Base-by-base conservation (phyloP, 2,113 vertebrate genomes). In the Oophaga pumilio region DNA sequence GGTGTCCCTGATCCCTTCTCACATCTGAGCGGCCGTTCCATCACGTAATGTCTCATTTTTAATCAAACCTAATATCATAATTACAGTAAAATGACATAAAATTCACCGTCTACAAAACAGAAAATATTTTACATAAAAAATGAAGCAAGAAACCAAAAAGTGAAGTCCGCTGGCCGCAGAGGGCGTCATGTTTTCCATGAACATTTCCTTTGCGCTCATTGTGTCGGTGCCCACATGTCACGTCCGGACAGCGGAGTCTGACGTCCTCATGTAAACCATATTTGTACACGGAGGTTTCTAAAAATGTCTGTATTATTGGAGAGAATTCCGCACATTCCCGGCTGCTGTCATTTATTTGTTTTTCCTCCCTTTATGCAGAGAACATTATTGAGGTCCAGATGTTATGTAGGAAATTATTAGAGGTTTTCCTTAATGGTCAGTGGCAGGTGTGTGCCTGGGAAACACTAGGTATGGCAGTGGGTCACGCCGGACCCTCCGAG, bases 271-370 rank as follows among this genome's bases (percentile, higher is more conserved):
- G 20, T 62, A 62, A 81, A 28, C 26, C 60, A 82, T 82, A 78
- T 17, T 22, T 62, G 18, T 53, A n/a, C n/a, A 49, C 57, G 6
- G 1, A 8, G 53, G 4, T 79, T 59, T 22, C 15, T 15, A 13
- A 62, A 81, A 81, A 33, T 22, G 11, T 43, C 52, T 50, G 33
- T 62, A 64, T 82, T 82, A 82, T 62, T 82, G 22, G n/a, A 64
- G 28, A n/a, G 79, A 64, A 82, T 82, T 82, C 79, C 59, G 49
- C 15, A 66, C 79, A 82, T 82, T 82, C 79, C 11, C 1, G 59
- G 33, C 79, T 60, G 77, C 77, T 28, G 53, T 18, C 53, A 66
- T 73, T 43, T 57, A 73, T 84, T 73, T 91, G 92, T 53, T 24
- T 74, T 74, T 33, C 26, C 69, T 74, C 26, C 68, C 68, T 18